These are phyloP conservation scores for Gallinago jamesoni DNA, from an alignment of 2,113 vertebrate genomes.

Conservation along the genomic window DNA sequence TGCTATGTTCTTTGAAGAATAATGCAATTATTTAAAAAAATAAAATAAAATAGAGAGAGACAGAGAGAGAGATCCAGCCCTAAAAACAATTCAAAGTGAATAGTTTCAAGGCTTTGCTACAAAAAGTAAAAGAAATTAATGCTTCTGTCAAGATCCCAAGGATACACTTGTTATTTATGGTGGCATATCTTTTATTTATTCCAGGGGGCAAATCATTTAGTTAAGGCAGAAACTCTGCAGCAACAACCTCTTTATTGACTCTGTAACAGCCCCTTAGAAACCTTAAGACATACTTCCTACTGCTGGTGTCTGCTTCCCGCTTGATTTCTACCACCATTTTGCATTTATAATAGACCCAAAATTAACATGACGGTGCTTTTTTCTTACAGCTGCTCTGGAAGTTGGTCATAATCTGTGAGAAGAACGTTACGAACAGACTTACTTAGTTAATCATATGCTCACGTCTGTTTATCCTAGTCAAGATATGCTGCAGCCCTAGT, in stretches of 20 bases:
- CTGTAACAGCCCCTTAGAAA: not conserved
- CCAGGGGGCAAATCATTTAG: not conserved
- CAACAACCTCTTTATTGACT: not conserved
- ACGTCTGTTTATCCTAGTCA: fast-evolving
- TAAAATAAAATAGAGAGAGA: not conserved
- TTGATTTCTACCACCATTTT: not conserved
- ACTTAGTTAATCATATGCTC: not conserved
- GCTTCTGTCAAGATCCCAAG: not conserved
- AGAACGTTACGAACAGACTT: fast-evolving
- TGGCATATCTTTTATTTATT: not conserved
- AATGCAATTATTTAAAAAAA: not conserved
- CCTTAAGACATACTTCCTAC: not conserved
- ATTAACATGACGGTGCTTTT: not conserved
- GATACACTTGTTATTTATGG: not conserved
- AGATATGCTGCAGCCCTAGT: not conserved
- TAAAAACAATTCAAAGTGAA: not conserved
- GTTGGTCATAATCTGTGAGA: not conserved
- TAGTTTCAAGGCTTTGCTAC: not conserved
- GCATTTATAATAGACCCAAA: not conserved
- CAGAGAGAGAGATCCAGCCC: not conserved
- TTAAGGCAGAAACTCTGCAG: not conserved
- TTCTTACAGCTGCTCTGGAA: not conserved
- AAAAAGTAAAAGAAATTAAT: not conserved
- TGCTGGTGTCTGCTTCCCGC: not conserved
- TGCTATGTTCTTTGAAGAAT: not conserved